Percentiles rank a stretch among this genome's conserved stretches.
Conservation (phyloP, 2,888 invertebrate species). For the Lasioglossum zephyrum region DNA sequence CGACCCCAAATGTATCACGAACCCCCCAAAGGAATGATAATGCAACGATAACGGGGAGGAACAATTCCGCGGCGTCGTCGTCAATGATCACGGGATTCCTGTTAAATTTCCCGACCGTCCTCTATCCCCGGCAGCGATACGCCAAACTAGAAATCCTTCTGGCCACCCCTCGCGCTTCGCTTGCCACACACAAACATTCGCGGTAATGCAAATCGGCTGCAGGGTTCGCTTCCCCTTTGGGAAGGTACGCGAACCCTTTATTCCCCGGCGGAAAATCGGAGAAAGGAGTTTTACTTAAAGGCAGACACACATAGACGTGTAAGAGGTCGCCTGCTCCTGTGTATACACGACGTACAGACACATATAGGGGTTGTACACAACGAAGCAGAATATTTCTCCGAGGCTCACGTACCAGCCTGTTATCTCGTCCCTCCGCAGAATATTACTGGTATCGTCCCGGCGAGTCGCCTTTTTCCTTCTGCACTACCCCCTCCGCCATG, state of each 20-base stretch:
- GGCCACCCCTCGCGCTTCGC: background rate
- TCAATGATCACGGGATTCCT: background rate
- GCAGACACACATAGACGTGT: background rate
- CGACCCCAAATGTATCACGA: background rate
- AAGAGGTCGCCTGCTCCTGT: background rate
- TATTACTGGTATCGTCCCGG: conserved; percentile 66
- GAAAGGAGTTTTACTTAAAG: conserved; percentile 62
- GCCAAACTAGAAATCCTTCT: no score
- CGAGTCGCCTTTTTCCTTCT: conserved; percentile 60
- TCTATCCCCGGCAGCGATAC: no score
- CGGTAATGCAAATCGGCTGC: conserved; percentile 41
- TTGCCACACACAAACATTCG: conserved; percentile 19
- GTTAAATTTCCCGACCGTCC: background rate
- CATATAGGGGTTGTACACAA: background rate
- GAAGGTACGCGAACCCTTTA: conserved; percentile 37
- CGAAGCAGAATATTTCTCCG: conserved; percentile 56
- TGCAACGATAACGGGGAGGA: background rate
- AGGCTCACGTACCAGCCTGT: conserved; percentile 64
- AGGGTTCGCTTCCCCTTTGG: background rate
- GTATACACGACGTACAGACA: background rate
- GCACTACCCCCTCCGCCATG: conserved; percentile 13
- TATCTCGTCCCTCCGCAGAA: conserved; percentile 65
- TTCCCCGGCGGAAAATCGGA: conserved; percentile 32
- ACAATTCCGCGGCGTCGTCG: background rate
- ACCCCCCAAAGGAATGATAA: background rate